Evolutionary conservation across 2,888 invertebrate species (phyloP).

Genomic region (Macaria liturata): DNA sequence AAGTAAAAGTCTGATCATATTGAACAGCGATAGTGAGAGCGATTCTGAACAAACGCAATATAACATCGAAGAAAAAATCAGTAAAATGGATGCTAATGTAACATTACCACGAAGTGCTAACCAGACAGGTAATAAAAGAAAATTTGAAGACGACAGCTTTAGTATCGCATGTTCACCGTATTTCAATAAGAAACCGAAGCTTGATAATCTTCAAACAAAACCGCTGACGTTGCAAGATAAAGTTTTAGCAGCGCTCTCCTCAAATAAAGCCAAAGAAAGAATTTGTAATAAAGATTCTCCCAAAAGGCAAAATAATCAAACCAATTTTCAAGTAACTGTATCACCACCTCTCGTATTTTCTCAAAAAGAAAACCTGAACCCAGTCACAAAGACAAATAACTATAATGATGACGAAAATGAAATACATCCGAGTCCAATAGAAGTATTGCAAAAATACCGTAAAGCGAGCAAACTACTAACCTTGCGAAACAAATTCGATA

Average conservation of each 20-base stretch:
- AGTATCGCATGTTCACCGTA: constrained; percentile 59
- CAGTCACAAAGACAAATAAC: constrained; percentile 26
- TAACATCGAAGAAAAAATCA: constrained; percentile 39
- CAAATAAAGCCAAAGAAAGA: constrained; percentile 43
- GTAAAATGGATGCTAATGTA: constrained; percentile 19
- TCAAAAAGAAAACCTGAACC: constrained; percentile 63
- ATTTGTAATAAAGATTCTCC: background rate
- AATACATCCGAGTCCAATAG: constrained; percentile 40
- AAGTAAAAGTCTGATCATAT: constrained; percentile 56
- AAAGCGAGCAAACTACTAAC: constrained; percentile 49
- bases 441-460: constrained; percentile 60
- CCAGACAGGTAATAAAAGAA: constrained; percentile 38
- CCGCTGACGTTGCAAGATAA: constrained; percentile 59
- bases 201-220: constrained; percentile 43
- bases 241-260: constrained; percentile 57
- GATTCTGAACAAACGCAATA: constrained; percentile 60
- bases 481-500: constrained; percentile 43
- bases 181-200: constrained; percentile 66
- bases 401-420: constrained; percentile 37
- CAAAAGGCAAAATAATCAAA: constrained; percentile 41
- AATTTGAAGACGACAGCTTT: constrained; percentile 47
- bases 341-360: constrained; percentile 43
- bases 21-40: constrained; percentile 71
- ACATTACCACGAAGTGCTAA: constrained; percentile 15
- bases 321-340: constrained; percentile 46